Percentiles rank a stretch among this genome's conserved stretches.
phyloP scores from a whole-genome alignment of 2,888 invertebrate genomes.

The Boloria euphrosyne region DNA sequence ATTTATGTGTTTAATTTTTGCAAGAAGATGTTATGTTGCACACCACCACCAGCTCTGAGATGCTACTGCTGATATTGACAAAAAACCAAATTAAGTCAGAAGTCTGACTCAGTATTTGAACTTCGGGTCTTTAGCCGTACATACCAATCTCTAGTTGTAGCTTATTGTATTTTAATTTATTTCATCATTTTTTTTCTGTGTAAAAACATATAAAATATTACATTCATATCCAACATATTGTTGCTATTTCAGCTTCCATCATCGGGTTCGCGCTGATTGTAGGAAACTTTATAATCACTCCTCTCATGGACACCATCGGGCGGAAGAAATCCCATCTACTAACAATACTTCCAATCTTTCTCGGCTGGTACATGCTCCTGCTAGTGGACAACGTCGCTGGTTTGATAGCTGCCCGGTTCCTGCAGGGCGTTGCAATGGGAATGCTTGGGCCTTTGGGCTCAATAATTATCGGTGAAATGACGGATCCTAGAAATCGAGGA shows the following conservation, averaged over 20 bases:
- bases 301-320: conserved; percentile 81
- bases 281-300: conserved; percentile 82
- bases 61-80: too few relatives aligned
- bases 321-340: conserved; percentile 80
- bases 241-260: conserved; percentile 80
- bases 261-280: conserved; percentile 82
- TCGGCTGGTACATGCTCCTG: conserved; percentile 83
- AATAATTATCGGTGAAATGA: conserved; percentile 83
- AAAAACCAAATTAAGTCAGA: too few relatives aligned
- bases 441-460: conserved; percentile 79
- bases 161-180: too few relatives aligned
- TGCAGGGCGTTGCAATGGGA: conserved; percentile 81
- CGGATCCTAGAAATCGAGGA: conserved; percentile 83
- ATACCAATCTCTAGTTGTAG: too few relatives aligned
- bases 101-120: too few relatives aligned
- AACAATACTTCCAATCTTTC: conserved; percentile 76
- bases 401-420: conserved; percentile 77
- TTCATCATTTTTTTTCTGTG: too few relatives aligned
- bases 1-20: too few relatives aligned
- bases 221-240: background rate
- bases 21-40: too few relatives aligned
- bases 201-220: too few relatives aligned
- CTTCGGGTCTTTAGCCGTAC: too few relatives aligned
- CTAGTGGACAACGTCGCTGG: conserved; percentile 69
- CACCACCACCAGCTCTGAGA: too few relatives aligned